Evolutionary conservation across 2,888 invertebrate species (phyloP).

Genomic region (Micoletzkya japonica): DNA sequence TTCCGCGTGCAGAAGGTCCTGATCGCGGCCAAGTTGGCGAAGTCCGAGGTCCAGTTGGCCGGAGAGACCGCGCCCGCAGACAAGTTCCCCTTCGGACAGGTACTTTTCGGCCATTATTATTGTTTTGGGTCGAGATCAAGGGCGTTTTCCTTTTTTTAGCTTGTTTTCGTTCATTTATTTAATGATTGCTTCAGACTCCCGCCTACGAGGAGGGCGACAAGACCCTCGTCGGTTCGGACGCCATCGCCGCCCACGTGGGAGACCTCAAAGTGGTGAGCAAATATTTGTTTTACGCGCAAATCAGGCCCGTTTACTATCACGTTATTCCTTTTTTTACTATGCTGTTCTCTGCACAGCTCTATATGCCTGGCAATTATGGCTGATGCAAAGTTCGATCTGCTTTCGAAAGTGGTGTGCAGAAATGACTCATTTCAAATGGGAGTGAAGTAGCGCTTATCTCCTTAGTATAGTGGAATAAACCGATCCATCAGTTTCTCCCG

Average conservation of each 20-base stretch:
- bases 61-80: constrained; percentile 52
- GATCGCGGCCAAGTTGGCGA: constrained; percentile 95
- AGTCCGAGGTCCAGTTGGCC: constrained; percentile 70
- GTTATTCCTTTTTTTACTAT: not conserved
- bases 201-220: constrained; percentile 57
- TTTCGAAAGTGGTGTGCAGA: too few relatives aligned
- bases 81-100: constrained; percentile 61
- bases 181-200: constrained; percentile 41
- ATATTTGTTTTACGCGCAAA: too few relatives aligned
- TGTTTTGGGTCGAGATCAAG: not conserved
- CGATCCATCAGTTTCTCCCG: not conserved
- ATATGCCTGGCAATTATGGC: too few relatives aligned
- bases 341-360: too few relatives aligned
- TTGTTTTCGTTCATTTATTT: not conserved
- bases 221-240: constrained; percentile 59
- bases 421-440: too few relatives aligned
- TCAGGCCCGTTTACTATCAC: too few relatives aligned
- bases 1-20: constrained; percentile 96
- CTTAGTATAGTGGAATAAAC: not conserved
- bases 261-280: constrained; percentile 15
- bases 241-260: constrained; percentile 42
- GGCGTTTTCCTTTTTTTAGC: not conserved
- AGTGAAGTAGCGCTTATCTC: too few relatives aligned
- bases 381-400: too few relatives aligned
- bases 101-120: constrained; percentile 28